These are phyloP conservation scores for Origma solitaria DNA, from an alignment of 2,113 vertebrate genomes.

Conservation along the genomic window DNA sequence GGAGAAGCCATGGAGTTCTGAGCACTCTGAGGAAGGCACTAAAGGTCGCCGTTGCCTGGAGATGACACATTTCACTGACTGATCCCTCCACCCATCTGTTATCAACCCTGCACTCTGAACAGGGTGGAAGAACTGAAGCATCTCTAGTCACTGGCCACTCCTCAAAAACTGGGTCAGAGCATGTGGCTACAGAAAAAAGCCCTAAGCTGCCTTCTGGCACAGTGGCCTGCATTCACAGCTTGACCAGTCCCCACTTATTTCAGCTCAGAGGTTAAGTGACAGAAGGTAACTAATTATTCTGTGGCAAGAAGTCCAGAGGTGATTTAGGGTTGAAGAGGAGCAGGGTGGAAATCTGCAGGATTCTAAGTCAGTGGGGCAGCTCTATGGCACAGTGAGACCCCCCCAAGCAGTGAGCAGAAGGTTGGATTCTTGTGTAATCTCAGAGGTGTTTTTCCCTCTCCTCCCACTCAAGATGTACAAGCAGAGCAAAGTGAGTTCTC, in stretches of 20 bases:
- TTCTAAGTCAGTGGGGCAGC: neutral
- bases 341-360: neutral
- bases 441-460: neutral
- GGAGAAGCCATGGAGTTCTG: neutral
- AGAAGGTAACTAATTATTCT: neutral
- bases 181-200: neutral
- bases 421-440: neutral
- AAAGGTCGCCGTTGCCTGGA: conserved; percentile 21
- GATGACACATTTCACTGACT: conserved; percentile 30
- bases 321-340: neutral
- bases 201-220: neutral
- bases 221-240: neutral
- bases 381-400: accelerated
- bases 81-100: conserved; percentile 39
- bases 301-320: neutral
- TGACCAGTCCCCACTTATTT: neutral
- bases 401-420: neutral
- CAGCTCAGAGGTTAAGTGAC: neutral
- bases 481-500: neutral
- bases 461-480: neutral
- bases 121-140: neutral
- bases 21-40: neutral
- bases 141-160: neutral
- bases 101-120: neutral
- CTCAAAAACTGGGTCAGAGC: neutral